Conservation (phyloP, 2,797 vertebrate species). For the Muscicapa comitata region DNA sequence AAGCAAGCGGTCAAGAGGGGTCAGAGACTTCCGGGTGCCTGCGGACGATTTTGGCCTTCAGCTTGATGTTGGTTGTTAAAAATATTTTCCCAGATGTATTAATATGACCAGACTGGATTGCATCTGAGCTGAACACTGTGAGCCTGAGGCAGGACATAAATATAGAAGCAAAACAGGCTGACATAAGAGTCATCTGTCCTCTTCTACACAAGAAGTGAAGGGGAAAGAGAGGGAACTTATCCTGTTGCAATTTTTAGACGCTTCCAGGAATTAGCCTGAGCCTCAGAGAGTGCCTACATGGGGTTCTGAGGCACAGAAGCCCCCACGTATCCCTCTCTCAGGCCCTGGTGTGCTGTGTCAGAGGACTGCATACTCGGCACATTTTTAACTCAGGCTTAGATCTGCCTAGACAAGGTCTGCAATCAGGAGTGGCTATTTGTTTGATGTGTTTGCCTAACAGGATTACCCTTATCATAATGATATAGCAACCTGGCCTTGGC, state of each 20-base stretch:
- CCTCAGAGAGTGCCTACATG: background rate
- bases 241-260: background rate
- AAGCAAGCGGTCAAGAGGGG: background rate
- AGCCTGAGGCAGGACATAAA: conserved; percentile 69
- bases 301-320: background rate
- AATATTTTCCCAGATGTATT: conserved; percentile 64
- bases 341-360: background rate
- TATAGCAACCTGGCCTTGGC: conserved; percentile 54
- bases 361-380: background rate
- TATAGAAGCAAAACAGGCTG: conserved; percentile 68
- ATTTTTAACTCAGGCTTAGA: conserved; percentile 2
- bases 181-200: conserved; percentile 64
- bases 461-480: conserved; percentile 58
- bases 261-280: background rate
- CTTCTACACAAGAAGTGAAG: conserved; percentile 27
- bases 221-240: background rate
- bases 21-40: background rate
- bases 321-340: background rate
- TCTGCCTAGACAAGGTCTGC: conserved; percentile 23
- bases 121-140: conserved; percentile 64
- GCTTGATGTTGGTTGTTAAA: conserved; percentile 62
- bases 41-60: background rate
- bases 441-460: conserved; percentile 52
- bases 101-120: conserved; percentile 55
- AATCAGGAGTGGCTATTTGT: conserved; percentile 6